These are phyloP conservation scores for Dolichopus griseipennis DNA, from an alignment of 2,888 invertebrate species.

Conservation along the genomic window DNA sequence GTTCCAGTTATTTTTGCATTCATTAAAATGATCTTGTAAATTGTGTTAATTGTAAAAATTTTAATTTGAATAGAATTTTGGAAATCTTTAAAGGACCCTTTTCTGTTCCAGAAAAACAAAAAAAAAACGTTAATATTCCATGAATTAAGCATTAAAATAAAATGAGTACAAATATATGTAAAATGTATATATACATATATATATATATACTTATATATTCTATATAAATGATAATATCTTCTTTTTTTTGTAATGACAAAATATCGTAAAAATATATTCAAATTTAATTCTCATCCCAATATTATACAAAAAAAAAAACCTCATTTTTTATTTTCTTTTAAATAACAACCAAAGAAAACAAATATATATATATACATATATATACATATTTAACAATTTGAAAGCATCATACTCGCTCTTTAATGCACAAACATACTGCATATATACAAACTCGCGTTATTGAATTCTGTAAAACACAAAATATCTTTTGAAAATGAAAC, in stretches of 20 bases:
- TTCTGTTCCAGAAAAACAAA: no score
- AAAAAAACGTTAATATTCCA: background rate
- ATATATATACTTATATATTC: background rate
- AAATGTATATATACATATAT: background rate
- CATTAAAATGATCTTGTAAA: no score
- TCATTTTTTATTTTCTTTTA: background rate
- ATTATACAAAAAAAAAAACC: background rate
- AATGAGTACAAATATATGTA: background rate
- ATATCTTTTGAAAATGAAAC: background rate
- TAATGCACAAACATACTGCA: no score
- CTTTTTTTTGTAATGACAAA: background rate
- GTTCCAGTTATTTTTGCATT: no score
- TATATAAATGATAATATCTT: background rate
- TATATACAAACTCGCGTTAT: no score
- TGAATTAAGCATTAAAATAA: background rate
- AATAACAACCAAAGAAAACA: background rate
- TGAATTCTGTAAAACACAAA: no score
- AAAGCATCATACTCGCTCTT: no score
- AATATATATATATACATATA: background rate
- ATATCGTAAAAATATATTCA: background rate
- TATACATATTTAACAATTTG: no score
- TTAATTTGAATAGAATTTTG: no score
- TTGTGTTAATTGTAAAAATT: no score
- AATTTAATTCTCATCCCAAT: constrained; percentile 2
- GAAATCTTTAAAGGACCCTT: no score